Base-by-base conservation (phyloP, 2,888 invertebrate genomes). In the Macrosiphum euphorbiae region DNA sequence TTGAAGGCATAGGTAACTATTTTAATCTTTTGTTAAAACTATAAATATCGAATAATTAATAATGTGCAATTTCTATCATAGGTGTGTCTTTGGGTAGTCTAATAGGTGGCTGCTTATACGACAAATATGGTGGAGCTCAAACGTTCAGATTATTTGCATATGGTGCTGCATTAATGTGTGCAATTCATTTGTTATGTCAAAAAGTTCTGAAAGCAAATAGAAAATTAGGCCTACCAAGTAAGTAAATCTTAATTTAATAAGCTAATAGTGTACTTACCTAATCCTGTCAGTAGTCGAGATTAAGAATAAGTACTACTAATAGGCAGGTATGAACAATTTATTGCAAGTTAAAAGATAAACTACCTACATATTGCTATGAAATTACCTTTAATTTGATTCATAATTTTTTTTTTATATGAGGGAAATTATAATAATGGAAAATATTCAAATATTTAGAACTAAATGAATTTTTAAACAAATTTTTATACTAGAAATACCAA, bases 1-100 rank as follows among this genome's bases (percentile, higher is more conserved):
- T 98, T 95, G 98, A 98, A 96, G 98, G 98, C 35, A 96, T 98
- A 28, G 98, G 97, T 96, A 94, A 95, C 94, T 94, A 86, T 86
- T 78, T 52, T 50, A 92, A 61, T 41, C 26, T 44, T 28, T 86
- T 35, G n/a, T 52, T 90, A 61, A n/a, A 16, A 88, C 13, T 78
- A 47, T 88, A 47, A 20, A 58, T 78, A 44, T n/a, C n/a, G 26
- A 50, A 20, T 86, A 35, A n/a, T 41, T 94, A 78, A 28, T 91
- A 44, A 24, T 58, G 10, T 20, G 44, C 8, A 88, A 88, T 50
- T 84, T 50, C 3, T 67, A 47, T 94, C 95, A 28, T 95, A 96
- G 96, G 98, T 35, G 97, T 98, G 0, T 97, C 98, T 0, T 95
- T 97, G 26, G 98, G 98, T 78, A 98, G 98, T 95, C 96, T 98